Evolutionary conservation across 2,113 vertebrate genomes (phyloP).

Genomic region (Hippopotamus amphibius): DNA sequence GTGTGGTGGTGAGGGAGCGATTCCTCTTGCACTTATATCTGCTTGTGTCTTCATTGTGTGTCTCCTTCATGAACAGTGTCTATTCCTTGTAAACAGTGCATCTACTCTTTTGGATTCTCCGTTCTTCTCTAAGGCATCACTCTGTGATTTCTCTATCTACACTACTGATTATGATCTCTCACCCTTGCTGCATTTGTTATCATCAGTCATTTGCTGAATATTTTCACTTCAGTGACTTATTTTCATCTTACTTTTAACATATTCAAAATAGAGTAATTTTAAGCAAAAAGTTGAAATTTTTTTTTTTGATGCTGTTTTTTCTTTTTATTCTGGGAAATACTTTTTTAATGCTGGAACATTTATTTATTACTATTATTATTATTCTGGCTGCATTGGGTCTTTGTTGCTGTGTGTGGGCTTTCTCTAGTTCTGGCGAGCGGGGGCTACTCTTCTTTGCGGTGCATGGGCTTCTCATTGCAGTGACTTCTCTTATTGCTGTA

Average conservation of each 20-base stretch:
- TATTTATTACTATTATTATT: too few species aligned
- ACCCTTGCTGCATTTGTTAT: background rate
- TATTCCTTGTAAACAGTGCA: background rate
- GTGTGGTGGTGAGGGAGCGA: background rate
- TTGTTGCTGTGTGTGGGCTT: too few species aligned
- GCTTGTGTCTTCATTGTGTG: background rate
- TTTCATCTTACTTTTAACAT: background rate
- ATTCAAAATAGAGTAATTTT: background rate
- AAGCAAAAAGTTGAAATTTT: background rate
- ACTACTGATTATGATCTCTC: background rate
- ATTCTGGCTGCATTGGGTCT: too few species aligned
- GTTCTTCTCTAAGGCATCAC: background rate
- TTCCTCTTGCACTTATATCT: background rate
- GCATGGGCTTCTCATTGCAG: too few species aligned
- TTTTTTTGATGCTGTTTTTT: too few species aligned
- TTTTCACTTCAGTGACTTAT: conserved; percentile 2
- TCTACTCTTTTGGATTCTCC: background rate
- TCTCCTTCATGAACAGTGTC: background rate
- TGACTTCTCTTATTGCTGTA: too few species aligned
- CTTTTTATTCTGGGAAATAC: too few species aligned
- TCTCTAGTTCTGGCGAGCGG: too few species aligned
- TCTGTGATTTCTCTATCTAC: background rate
- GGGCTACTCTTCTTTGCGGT: too few species aligned
- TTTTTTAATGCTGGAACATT: too few species aligned
- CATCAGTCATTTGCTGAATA: background rate